Evolutionary conservation across 1,140 invertebrate genomes (phyloP), one percentile per base, ranked within the genome.

Genomic region (Chionoecetes opilio): DNA sequence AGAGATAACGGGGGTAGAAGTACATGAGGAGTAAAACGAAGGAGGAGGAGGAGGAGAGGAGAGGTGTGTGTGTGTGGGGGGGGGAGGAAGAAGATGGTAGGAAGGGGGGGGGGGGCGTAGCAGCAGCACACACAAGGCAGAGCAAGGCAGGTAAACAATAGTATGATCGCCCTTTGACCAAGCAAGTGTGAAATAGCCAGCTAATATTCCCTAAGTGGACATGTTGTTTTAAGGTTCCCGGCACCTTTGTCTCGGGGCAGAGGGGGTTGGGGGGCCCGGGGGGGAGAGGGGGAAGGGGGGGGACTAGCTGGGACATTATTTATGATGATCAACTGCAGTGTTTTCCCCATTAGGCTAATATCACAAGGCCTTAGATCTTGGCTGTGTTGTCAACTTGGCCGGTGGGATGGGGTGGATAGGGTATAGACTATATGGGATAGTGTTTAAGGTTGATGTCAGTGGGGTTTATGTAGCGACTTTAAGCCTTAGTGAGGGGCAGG

Each of bases 341-440:
- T 53, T 93, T 87, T 93, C 41, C 32, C 92, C 92, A 93, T 93
- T 93, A 93, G 92, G 82, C 92, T 93, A 93, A 93, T 93, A 93
- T 93, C 84, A 46, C 92, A 93, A 93, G 92, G 29, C 82, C 41
- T 93, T 93, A 93, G 92, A 93, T 93, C 92, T 93, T 35, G 82
- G 63, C 35, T n/a, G 3, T n/a, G 35, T 82, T 26, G 75, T 82
- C 46, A 92, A 34, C 75, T 63, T 34, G 91, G n/a, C 14, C 11
- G 0, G 34, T 26, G 31, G 38, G 88, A 41, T 17, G 86, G 14
- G 86, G 35, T 9, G 0, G 86, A 3, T 2, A 3, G 86, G 17
- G 46, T 9, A 11, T 9, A 9, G 5, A 38, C 14, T 5, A 38
- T 0, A 0, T 14, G 88, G 88, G 53, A 11, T 9, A 17, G 89